phyloP scores from a whole-genome alignment of 2,888 invertebrate genomes.

The Artemia sinica region DNA sequence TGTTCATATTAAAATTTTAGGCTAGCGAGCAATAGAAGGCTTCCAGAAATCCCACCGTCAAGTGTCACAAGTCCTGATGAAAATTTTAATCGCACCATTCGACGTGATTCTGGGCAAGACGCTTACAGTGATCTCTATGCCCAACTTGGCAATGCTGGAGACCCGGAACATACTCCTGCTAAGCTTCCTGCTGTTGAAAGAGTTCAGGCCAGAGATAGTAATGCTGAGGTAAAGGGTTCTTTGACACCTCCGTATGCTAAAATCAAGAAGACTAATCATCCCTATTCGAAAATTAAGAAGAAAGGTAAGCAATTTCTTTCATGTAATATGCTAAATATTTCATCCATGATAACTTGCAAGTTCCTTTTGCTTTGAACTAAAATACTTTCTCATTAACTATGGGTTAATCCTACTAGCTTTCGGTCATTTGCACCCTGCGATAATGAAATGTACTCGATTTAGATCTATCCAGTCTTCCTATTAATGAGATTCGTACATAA shows the following conservation, averaged over 20 bases:
- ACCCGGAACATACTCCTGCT: neutral
- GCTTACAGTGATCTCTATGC: slow-evolving; percentile 7
- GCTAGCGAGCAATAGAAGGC: neutral
- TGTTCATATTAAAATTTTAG: neutral
- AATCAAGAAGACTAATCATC: slow-evolving; percentile 3
- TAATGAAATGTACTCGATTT: too few relatives aligned
- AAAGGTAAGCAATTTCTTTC: neutral
- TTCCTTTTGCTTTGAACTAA: too few relatives aligned
- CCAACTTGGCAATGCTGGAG: neutral
- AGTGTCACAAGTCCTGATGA: neutral
- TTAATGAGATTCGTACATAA: too few relatives aligned
- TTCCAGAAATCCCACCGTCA: slow-evolving; percentile 9
- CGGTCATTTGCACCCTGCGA: too few relatives aligned
- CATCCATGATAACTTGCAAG: too few relatives aligned
- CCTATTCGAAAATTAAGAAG: slow-evolving; percentile 1
- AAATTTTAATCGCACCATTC: neutral
- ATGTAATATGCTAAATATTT: too few relatives aligned
- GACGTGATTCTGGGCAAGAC: neutral
- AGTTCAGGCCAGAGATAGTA: neutral
- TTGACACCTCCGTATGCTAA: neutral
- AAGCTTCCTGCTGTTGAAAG: neutral
- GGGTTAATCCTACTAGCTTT: too few relatives aligned
- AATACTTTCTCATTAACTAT: too few relatives aligned
- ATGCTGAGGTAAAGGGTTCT: neutral
- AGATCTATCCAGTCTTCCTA: too few relatives aligned